phyloP scores from a whole-genome alignment of 1,140 invertebrate genomes.

The Pemphigus obesinymphae region DNA sequence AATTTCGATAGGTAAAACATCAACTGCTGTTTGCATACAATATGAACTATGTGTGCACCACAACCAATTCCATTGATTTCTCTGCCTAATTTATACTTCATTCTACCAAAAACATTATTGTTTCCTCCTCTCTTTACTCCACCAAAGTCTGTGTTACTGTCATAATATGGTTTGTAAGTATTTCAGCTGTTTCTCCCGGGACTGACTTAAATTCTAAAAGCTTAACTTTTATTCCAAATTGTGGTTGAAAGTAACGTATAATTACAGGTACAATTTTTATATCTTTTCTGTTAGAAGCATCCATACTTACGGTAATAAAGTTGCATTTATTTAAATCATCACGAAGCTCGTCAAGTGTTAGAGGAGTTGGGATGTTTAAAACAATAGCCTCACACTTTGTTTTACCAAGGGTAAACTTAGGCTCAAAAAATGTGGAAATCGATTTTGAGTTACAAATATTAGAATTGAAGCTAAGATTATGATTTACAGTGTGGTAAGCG shows the following conservation, averaged over 20 bases:
- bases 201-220: slow-evolving; percentile 45
- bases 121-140: background rate
- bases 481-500: slow-evolving; percentile 45
- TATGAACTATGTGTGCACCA: background rate
- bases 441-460: slow-evolving; percentile 46
- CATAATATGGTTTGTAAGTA: background rate
- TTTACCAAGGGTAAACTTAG: slow-evolving; percentile 41
- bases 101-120: background rate
- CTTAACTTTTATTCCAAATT: slow-evolving; percentile 45
- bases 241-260: slow-evolving; percentile 45
- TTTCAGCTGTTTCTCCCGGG: background rate
- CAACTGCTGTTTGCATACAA: background rate
- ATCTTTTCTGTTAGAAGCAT: slow-evolving; percentile 44
- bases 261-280: no score
- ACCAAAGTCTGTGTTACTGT: background rate
- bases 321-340: slow-evolving; percentile 43
- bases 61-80: background rate
- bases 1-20: background rate
- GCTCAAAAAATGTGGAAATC: slow-evolving; percentile 43
- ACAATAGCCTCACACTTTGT: slow-evolving; percentile 46
- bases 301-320: slow-evolving; percentile 44
- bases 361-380: background rate
- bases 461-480: slow-evolving; percentile 44
- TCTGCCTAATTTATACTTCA: background rate
- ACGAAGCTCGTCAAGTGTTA: slow-evolving; percentile 41